Evolutionary conservation across 2,113 vertebrate genomes (phyloP), one percentile per base, ranked within the genome.

Genomic region (Nycticorax nycticorax): DNA sequence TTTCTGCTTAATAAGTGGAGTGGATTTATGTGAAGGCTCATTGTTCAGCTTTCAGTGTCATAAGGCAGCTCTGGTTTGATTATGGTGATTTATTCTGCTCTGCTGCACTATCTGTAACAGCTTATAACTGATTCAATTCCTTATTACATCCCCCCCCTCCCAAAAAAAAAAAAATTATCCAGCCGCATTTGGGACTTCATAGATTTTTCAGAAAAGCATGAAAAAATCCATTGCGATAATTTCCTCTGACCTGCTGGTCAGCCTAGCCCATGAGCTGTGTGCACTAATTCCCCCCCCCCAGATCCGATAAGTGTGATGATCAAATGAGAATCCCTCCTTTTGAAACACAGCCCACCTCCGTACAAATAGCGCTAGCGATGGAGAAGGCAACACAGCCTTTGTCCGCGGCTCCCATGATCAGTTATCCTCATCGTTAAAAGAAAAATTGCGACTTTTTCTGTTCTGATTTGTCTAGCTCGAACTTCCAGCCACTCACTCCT

Each of bases 11-110:
- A 94, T 91, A 94, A 95, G 93, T 81, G 87, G 76, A 39, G 85
- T 50, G 94, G 95, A 94, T 96, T 95, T 92, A 93, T 93, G 89
- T 85, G 96, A 81, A 77, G 67, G 79, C 66, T 95, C 88, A 67
- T 96, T 93, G 87, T 93, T 94, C 89, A 88, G 95, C 89, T 93
- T 89, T 90, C 92, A 12, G 78, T 95, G 91, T 86, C 92, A 75
- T 72, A 60, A 90, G 83, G 91, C 89, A 90, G 84, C 68, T 95
- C 84, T 94, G 93, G 88, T 95, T 93, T 96, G 97, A 96, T 97
- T 91, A 89, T 75, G 88, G 88, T 96, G 96, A 95, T 97, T 97
- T 94, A 97, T 95, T 91, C 94, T 93, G 91, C 87, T 91, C 93
- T 71, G 93, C 89, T 88, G 96, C 95, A 50, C 64, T 71, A 28